Evolutionary conservation across 2,888 invertebrate species (phyloP), one percentile per base, ranked within the genome.

Genomic region (Diloba caeruleocephala): DNA sequence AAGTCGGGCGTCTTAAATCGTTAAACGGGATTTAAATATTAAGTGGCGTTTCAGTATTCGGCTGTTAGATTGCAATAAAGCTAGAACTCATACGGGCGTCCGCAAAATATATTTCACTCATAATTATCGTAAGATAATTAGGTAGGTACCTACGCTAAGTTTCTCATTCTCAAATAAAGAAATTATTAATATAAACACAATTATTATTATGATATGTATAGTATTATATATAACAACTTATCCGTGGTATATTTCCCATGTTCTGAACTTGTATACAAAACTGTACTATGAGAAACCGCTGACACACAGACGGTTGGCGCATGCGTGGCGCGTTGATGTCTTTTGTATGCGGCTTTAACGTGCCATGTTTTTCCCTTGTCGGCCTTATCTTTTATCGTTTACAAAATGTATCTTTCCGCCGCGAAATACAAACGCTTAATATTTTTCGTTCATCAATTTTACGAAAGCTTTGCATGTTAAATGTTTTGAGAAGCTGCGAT

Each of bases 311-410:
- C 29, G 54, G 54, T 32, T 17, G 53, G 71, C 61, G 72, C 59
- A 57, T 76, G 74, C 74, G 70, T 73, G 68, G 81, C 84, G 79
- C 91, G 91, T 92, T 89, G 86, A 90, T 82, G 79, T 92, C 92
- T 92, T 92, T 89, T 89, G 81, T 90, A 88, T 72, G 75, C 58
- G 58, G 66, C 71, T 74, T 73, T 77, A 66, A 66, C 58, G 46
- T 76, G 57, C 54, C 72, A 61, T 72, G 74, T 73, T 76, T 73
- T 60, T 71, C 65, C 55, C 73, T 77, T 78, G 38, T 14, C 44
- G 19, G 15, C 5, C 72, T 82, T 82, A 83, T 82, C 81, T 76
- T 59, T 54, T 66, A 78, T 79, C 65, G 48, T 39, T 57, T 39
- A 71, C 62, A 66, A 67, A 68, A 59, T 50, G 34, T 43, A 56